Evolutionary conservation across 1,140 invertebrate species (phyloP), one percentile per base, ranked within the genome.

Genomic region (Theocolax elegans): DNA sequence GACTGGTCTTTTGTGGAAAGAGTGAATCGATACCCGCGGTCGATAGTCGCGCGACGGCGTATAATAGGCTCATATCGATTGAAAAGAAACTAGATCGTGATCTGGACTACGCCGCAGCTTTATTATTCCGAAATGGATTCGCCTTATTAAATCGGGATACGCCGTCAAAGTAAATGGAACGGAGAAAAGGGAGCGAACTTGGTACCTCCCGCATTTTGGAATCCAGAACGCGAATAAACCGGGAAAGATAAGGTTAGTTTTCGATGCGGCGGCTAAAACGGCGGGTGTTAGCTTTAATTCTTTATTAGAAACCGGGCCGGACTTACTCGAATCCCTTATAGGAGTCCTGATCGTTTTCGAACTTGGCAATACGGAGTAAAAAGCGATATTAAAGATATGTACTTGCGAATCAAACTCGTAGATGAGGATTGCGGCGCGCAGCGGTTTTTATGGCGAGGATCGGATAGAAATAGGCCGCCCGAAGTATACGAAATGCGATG

Each of bases 21-120:
- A 17, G 19, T 6, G 17, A 56, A 7, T 1, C 17, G 0, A 9
- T 19, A 1, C 53, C 29, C 19, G 15, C n/a, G 4, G 19, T 12
- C 2, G 46, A 49, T 23, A 23, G 10, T n/a, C n/a, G n/a, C n/a
- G n/a, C n/a, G n/a, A n/a, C n/a, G n/a, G n/a, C n/a, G n/a, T n/a
- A n/a, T n/a, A 59, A 59, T 8, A 35, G 56, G 15, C 38, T 59
- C 4, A 4, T 25, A 0, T 42, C 35, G 1, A 4, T 59, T 25
- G 56, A 59, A 27, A 42, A 27, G 27, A 21, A 25, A 25, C n/a
- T 59, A 23, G 56, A 59, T 25, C 9, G 38, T 3, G 56, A 59
- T 8, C 17, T 19, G 3, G 21, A 42, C 3, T 59, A 59, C n/a
- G 19, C 56, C 1, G 10, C 3, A 1, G n/a, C 3, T 27, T 7